Base-by-base conservation (phyloP, 2,888 invertebrate genomes). In the Andricus quercusramuli region DNA sequence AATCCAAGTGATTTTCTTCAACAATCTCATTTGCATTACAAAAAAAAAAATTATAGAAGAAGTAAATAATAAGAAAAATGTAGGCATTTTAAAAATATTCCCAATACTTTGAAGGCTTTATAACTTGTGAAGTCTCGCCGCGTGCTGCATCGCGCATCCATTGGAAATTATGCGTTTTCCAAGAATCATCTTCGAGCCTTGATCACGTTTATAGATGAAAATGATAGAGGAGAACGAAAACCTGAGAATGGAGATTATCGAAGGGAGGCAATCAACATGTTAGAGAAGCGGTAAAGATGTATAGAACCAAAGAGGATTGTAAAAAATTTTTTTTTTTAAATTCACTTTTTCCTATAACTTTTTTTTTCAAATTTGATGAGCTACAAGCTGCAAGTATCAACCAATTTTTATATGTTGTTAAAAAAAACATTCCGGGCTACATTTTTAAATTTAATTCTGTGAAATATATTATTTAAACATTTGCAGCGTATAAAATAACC, bases 191-290 rank as follows among this genome's bases (percentile, higher is more conserved):
- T 47, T 70, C 29, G 47, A 70, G 47, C 15, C 25, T 47, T 82
- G 81, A 81, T 82, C 80, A 79, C 78, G 62, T 67, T 62, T 70
- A 29, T 77, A 79, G 79, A 70, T 22, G 65, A 78, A 79, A 74
- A 68, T 67, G 76, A 62, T 78, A 62, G 76, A 77, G 78, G 74
- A 84, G 79, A 83, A 78, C 79, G 77, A 79, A 80, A 79, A 74
- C 68, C 78, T 8, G 64, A 22, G 70, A 78, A 79, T 65, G 74
- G 76, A 80, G 80, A 80, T 80, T 76, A 81, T 80, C 47, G 62
- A 66, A 66, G 67, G 67, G 79, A 64, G 79, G 37, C 74, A 78
- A 78, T 78, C 59, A 59, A 59, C 59, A 20, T 62, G 44, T n/a
- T 41, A 64, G 62, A 77, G 59, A 78, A 74, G 79, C 70, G 70